Evolutionary conservation across 2,797 vertebrate genomes (phyloP), one percentile per base, ranked within the genome.

Genomic region (Cynopterus sphinx): DNA sequence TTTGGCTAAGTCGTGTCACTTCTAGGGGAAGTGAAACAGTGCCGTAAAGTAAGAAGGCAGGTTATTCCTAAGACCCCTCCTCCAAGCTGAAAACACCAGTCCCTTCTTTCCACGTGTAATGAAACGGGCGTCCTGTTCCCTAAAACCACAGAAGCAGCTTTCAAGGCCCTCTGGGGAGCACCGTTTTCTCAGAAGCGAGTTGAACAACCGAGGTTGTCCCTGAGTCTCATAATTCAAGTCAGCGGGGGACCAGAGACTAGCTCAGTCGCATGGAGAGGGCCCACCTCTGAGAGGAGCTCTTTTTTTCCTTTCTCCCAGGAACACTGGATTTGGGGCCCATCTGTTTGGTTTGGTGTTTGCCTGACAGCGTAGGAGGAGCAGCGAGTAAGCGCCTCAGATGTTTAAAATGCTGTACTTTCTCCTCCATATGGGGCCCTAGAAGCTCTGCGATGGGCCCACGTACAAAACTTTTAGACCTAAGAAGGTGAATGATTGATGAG

Each of bases 321-420:
- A 74, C 39, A 53, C 57, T 74, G 96, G 79, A 49, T 91, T 94
- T 95, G 26, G 94, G 96, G 92, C 91, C 97, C 97, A 97, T 98
- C 97, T 97, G 97, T 88, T 97, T 86, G 92, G 97, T 96, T 92
- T 95, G 94, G 96, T 95, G 97, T 96, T 97, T 97, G 96, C 97
- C 88, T 97, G 95, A 87, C 87, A 90, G 95, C 24, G 95, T 98
- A 86, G 97, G 97, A 96, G 91, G 82, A 94, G 46, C 90, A 73
- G 97, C 83, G 91, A 96, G 96, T 61, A 96, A 96, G 97, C 95
- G 87, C 87, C 81, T 95, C 95, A 97, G 93, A 94, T 96, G 95
- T 96, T 95, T 83, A 41, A 95, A 96, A 95, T 68, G 96, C 71
- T 95, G 86, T 91, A 46, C 92, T 95, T 95, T 97, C 96, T 96